phyloP scores from a whole-genome alignment of 2,113 vertebrate genomes.

The Chauna torquata region DNA sequence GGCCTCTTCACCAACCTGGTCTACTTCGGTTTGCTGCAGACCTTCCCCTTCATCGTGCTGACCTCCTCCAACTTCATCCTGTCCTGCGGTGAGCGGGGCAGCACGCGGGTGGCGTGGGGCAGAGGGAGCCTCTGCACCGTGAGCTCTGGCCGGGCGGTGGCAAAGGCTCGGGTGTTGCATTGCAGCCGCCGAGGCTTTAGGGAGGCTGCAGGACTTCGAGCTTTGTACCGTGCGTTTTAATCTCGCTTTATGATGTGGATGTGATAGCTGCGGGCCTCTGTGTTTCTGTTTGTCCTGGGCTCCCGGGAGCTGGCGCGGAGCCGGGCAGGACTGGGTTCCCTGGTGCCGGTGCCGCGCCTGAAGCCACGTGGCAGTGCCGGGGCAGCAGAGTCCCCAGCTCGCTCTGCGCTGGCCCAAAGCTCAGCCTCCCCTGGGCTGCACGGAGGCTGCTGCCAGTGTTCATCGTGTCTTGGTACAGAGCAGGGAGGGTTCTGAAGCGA shows the following conservation, averaged over 20 bases:
- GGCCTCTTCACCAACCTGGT: conserved; percentile 97
- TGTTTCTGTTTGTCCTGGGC: no score
- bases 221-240: not conserved
- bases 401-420: not conserved
- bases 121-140: fast-evolving
- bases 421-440: no score
- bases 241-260: no score
- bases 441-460: no score
- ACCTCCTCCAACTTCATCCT: conserved; percentile 96
- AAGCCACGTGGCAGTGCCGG: no score
- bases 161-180: not conserved
- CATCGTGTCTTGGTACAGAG: not conserved
- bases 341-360: no score
- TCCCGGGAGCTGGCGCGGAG: no score
- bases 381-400: not conserved
- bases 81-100: conserved; percentile 85
- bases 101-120: no score
- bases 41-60: conserved; percentile 94
- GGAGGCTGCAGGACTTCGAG: not conserved
- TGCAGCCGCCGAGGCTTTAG: no score
- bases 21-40: conserved; percentile 93
- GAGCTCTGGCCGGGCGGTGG: not conserved
- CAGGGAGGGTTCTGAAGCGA: not conserved
- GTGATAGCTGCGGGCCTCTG: not conserved
- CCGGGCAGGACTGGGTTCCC: no score